Conservation (phyloP, 2,888 invertebrate species). For the Idaea aversata region DNA sequence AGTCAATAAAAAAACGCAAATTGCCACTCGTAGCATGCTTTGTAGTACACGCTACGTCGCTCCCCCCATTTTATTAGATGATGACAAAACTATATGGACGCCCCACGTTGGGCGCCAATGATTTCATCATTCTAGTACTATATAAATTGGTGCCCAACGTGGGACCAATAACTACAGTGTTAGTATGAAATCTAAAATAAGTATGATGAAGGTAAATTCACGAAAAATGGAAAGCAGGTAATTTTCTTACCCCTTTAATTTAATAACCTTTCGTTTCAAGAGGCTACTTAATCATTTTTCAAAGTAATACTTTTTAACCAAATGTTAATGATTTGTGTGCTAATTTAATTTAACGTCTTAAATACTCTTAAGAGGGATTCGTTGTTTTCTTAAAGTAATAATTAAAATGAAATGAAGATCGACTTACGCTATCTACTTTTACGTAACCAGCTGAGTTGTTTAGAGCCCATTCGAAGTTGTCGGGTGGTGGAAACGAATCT, state of each 20-base stretch:
- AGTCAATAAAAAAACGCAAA: too few species aligned
- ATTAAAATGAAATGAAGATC: neutral
- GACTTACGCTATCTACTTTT: slow-evolving; percentile 81
- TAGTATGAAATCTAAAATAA: neutral
- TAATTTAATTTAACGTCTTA: neutral
- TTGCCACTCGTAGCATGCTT: too few species aligned
- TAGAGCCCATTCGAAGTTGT: slow-evolving; percentile 92
- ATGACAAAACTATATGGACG: too few species aligned
- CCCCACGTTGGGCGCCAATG: too few species aligned
- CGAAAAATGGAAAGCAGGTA: neutral
- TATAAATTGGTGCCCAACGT: too few species aligned
- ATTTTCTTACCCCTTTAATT: neutral
- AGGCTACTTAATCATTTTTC: neutral
- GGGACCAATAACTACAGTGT: too few species aligned
- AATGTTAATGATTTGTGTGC: neutral
- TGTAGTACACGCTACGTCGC: too few species aligned
- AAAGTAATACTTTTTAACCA: neutral
- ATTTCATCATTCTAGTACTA: too few species aligned
- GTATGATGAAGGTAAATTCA: neutral
- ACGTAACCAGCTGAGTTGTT: slow-evolving; percentile 92
- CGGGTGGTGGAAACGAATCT: slow-evolving; percentile 91
- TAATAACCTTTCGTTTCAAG: neutral
- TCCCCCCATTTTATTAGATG: too few species aligned
- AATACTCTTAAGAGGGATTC: neutral
- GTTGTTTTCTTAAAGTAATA: neutral